Conservation (phyloP, 2,797 vertebrate genomes). For the Pseudochromis fuscus region DNA sequence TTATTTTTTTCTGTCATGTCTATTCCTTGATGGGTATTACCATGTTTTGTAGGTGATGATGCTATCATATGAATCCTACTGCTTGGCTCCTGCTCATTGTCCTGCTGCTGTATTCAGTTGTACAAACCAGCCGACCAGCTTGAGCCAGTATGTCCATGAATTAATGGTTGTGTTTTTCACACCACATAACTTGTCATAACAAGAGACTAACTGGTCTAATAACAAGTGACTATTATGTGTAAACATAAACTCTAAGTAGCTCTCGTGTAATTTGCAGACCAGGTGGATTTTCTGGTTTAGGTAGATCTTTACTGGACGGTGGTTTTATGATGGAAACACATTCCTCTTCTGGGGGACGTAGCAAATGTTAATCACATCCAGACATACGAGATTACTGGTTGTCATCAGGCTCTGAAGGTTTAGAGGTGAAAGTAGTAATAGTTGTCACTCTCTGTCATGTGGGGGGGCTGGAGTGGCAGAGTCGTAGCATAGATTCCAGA, state of each 20-base stretch:
- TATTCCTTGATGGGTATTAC: no score
- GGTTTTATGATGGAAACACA: neutral
- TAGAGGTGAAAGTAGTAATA: neutral
- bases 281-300: neutral
- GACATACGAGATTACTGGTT: neutral
- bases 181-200: conserved; percentile 20
- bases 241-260: conserved; percentile 11
- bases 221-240: conserved; percentile 7
- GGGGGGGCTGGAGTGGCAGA: neutral
- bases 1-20: no score
- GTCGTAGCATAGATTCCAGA: neutral
- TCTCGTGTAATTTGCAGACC: conserved; percentile 2
- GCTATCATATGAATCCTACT: neutral
- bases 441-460: neutral
- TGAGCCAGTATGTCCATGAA: conserved; percentile 1
- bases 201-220: conserved; percentile 21
- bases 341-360: neutral
- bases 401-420: neutral
- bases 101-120: conserved; percentile 2
- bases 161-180: conserved; percentile 21
- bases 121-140: conserved; percentile 6
- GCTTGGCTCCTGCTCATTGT: conserved; percentile 13
- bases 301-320: neutral
- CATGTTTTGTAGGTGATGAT: neutral
- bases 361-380: no score